phyloP scores from a whole-genome alignment of 2,797 vertebrate genomes.

The Acrossocheilus fasciatus region DNA sequence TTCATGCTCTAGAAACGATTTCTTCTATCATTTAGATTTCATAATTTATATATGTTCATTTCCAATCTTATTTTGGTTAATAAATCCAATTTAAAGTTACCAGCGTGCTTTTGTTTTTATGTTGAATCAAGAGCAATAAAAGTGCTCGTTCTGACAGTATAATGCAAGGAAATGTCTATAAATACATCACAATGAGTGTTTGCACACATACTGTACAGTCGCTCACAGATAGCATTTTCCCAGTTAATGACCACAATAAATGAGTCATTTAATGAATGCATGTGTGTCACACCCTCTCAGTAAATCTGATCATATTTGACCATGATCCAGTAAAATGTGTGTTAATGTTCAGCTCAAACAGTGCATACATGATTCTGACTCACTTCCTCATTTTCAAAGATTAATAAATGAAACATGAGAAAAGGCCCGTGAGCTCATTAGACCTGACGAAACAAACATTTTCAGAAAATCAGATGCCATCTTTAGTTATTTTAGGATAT shows the following conservation, averaged over 20 bases:
- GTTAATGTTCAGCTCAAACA: too few relatives aligned
- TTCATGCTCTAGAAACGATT: not conserved
- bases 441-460: not conserved
- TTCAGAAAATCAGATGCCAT: not conserved
- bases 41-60: not conserved
- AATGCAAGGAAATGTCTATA: too few relatives aligned
- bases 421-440: not conserved
- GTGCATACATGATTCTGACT: not conserved
- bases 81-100: not conserved
- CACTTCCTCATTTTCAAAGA: not conserved
- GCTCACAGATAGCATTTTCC: not conserved
- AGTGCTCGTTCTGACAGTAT: not conserved
- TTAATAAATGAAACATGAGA: not conserved
- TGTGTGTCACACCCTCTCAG: not conserved
- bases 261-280: not conserved
- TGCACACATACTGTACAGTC: not conserved
- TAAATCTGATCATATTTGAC: not conserved
- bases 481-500: not conserved
- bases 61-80: conserved; percentile 20
- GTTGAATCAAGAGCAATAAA: not conserved
- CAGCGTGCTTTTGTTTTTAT: not conserved
- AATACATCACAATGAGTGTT: not conserved
- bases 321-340: too few relatives aligned
- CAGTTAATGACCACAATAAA: not conserved
- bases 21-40: not conserved